A percentile compares a stretch with the other conserved stretches of the same genome.
Evolutionary conservation across 2,113 vertebrate species (phyloP).

Genomic region (Chlamydotis undulata): DNA sequence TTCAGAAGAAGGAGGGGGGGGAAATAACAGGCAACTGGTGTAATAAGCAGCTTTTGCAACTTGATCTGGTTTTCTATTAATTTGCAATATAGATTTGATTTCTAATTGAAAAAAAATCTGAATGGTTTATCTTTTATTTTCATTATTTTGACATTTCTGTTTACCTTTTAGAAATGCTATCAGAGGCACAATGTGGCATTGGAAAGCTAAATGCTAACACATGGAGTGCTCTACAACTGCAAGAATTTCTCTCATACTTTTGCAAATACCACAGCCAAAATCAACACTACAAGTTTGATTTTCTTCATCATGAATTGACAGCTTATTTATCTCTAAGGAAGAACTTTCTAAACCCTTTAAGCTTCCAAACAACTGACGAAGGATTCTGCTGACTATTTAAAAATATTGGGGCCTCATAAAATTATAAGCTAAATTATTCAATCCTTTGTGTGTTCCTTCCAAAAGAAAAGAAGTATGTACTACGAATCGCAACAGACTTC

Average conservation of each 20-base stretch:
- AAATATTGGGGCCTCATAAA: constrained; percentile 74
- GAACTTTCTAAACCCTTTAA: constrained; percentile 80
- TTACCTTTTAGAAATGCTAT: constrained; percentile 78
- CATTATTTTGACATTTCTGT: constrained; percentile 81
- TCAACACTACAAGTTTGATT: constrained; percentile 86
- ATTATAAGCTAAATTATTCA: constrained; percentile 62
- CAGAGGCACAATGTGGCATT: constrained; percentile 69
- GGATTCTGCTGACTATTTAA: constrained; percentile 86
- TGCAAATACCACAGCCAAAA: constrained; percentile 76
- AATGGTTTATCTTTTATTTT: constrained; percentile 78
- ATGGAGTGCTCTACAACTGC: constrained; percentile 68
- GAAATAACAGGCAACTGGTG: neutral
- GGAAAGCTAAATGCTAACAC: constrained; percentile 82
- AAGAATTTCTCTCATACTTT: constrained; percentile 81
- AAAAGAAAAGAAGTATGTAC: neutral
- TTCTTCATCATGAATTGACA: constrained; percentile 88
- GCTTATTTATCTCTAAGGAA: constrained; percentile 85
- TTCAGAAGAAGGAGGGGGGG: neutral
- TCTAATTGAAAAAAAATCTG: constrained; percentile 49
- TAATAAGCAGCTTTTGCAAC: constrained; percentile 35
- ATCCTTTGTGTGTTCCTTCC: neutral
- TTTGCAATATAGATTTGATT: constrained; percentile 59
- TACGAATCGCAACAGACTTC: constrained; percentile 41
- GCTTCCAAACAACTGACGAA: constrained; percentile 78
- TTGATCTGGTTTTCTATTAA: constrained; percentile 49